Base-by-base conservation (phyloP, 2,113 vertebrate species). In the Microtus montanus region DNA sequence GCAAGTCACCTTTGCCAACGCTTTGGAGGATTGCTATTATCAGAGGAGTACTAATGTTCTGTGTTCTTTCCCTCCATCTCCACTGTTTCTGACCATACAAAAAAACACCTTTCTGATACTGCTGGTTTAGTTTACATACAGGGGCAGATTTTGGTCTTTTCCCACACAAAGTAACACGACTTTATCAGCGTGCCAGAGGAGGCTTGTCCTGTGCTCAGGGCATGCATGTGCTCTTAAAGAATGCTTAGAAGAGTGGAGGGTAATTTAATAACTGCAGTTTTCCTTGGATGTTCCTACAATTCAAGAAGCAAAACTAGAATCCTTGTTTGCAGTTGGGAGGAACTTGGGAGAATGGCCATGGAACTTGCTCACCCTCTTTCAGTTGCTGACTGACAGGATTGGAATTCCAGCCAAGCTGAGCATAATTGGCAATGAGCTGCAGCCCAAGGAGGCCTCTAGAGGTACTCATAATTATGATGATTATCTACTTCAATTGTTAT, bases 71-170 rank as follows among this genome's bases (percentile, higher is more conserved):
- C 41, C 84, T 94, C 74, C 35, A 6, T 84, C 63, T 77, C 13
- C 82, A 52, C 71, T 94, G 66, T 87, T 95, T 92, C 91, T 96
- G 87, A 92, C 79, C 73, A 73, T 85, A 49, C 49, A 12, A 49
- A 13, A 49, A 41, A 73, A 24, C 1, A 88, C 82, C 38, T 83
- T 44, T 80, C 38, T 80, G 63, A 68, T n/a, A 93, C 75, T 91
- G 63, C 70, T 91, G 79, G 64, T 47, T 78, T 87, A 63, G 38
- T 44, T 19, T 77, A 49, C 12, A 44, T 26, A 63, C 14, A 77
- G 28, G 74, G 14, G 28, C 41, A 61, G 20, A 13, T 73, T 94
- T 85, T 85, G 17, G 26, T 80, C 38, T 38, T 66, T 89, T 79
- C 77, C 38, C 70, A 12, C 64, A 28, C 10, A 24, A 24, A 58